Evolutionary conservation across 1,140 invertebrate genomes (phyloP).

Genomic region (Odontomachus brunneus): DNA sequence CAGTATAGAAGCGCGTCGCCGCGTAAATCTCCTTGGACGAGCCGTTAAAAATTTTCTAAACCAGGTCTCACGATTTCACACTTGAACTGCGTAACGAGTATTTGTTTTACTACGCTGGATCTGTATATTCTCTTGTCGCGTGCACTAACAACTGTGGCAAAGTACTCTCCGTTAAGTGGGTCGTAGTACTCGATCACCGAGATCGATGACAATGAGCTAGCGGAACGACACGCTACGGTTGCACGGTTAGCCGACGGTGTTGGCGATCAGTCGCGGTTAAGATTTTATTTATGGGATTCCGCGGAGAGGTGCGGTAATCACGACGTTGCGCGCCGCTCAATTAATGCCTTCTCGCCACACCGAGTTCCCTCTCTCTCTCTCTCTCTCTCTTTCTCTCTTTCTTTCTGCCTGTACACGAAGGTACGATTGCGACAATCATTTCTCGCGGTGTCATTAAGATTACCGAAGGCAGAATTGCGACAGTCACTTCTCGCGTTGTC

Average conservation of each 20-base stretch:
- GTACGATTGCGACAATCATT: slow-evolving; percentile 45
- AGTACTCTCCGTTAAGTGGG: slow-evolving; percentile 58
- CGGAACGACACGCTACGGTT: slow-evolving; percentile 70
- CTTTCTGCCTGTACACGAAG: neutral
- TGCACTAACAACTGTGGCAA: neutral
- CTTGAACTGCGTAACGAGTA: neutral
- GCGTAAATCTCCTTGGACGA: too few relatives aligned
- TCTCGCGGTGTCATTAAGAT: slow-evolving; percentile 46
- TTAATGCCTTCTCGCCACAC: slow-evolving; percentile 41
- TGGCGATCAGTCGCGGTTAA: slow-evolving; percentile 47
- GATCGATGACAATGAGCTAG: slow-evolving; percentile 71
- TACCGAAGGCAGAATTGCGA: slow-evolving; percentile 23
- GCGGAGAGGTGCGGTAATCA: slow-evolving; percentile 62
- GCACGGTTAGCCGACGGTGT: slow-evolving; percentile 49
- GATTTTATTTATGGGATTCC: slow-evolving; percentile 60
- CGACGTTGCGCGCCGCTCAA: slow-evolving; percentile 22
- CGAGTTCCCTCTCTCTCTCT: too few relatives aligned
- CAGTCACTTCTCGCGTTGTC: neutral
- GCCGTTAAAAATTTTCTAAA: too few relatives aligned
- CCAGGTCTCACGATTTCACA: too few relatives aligned
- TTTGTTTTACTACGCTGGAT: slow-evolving; percentile 11
- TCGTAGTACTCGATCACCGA: slow-evolving; percentile 55
- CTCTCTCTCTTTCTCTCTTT: too few relatives aligned
- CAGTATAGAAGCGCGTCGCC: too few relatives aligned
- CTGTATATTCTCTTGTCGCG: neutral